Conservation (phyloP, 2,113 vertebrate genomes). For the Lampris incognitus region DNA sequence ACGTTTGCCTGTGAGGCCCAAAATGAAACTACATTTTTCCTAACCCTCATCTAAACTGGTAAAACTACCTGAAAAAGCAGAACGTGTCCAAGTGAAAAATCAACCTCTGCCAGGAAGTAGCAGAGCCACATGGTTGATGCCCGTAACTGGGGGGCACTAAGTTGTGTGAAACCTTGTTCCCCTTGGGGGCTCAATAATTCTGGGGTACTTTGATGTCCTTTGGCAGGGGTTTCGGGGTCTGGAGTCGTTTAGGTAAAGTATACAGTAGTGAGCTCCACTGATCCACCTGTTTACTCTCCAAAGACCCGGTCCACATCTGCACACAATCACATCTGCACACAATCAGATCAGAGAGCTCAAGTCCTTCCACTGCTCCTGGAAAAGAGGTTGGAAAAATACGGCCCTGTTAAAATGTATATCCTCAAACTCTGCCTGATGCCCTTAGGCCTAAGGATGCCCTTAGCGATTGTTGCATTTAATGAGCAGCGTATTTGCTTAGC, state of each 20-base stretch:
- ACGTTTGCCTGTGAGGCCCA: neutral
- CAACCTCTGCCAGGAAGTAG: slow-evolving; percentile 27
- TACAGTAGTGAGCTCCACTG: slow-evolving; percentile 3
- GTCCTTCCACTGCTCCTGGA: slow-evolving; percentile 36
- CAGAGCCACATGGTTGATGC: slow-evolving; percentile 49
- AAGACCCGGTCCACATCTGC: slow-evolving; percentile 63
- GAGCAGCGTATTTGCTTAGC: slow-evolving; percentile 20
- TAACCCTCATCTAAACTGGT: slow-evolving; percentile 21
- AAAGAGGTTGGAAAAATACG: slow-evolving; percentile 12
- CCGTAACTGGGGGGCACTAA: slow-evolving; percentile 48
- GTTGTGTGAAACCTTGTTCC: slow-evolving; percentile 38
- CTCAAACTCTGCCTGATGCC: neutral
- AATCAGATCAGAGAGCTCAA: slow-evolving; percentile 44
- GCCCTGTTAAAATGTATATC: slow-evolving; percentile 41
- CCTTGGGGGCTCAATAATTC: slow-evolving; percentile 36
- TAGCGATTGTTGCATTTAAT: slow-evolving; percentile 27
- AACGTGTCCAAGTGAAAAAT: slow-evolving; percentile 38
- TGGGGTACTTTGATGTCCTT: slow-evolving; percentile 67
- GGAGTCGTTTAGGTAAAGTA: slow-evolving; percentile 19
- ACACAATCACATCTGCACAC: slow-evolving; percentile 68
- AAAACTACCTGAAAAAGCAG: slow-evolving; percentile 18
- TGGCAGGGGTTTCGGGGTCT: slow-evolving; percentile 14
- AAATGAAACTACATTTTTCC: neutral
- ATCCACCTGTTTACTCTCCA: slow-evolving; percentile 37
- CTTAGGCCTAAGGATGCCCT: neutral